Evolutionary conservation across 2,888 invertebrate species (phyloP).

Genomic region (Eupithecia pulchellata): DNA sequence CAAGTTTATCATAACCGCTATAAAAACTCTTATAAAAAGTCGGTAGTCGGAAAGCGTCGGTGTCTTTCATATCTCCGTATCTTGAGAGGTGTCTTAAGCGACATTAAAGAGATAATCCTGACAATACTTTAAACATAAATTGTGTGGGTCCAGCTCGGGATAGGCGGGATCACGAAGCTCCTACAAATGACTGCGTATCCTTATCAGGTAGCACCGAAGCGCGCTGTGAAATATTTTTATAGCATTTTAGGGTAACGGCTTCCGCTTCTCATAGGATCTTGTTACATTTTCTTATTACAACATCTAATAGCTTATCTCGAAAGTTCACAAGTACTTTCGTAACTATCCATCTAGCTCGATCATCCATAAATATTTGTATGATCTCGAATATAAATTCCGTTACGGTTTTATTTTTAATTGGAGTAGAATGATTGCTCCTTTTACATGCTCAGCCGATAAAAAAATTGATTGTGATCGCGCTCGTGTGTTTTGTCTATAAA

Average conservation of each 20-base stretch:
- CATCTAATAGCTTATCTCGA: constrained; percentile 55
- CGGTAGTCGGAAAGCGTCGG: constrained; percentile 51
- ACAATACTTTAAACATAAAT: constrained; percentile 71
- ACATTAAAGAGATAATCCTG: constrained; percentile 66
- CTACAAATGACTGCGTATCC: constrained; percentile 80
- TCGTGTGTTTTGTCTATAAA: constrained; percentile 73
- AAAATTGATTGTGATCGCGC: constrained; percentile 70
- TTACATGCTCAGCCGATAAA: constrained; percentile 58
- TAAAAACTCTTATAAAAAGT: constrained; percentile 49
- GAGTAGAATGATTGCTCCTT: constrained; percentile 57
- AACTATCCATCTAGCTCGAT: constrained; percentile 51
- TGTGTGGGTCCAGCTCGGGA: constrained; percentile 60
- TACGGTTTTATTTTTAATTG: constrained; percentile 69
- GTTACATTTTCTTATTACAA: constrained; percentile 72
- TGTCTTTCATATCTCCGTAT: constrained; percentile 58
- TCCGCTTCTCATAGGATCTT: constrained; percentile 72
- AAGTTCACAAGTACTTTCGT: constrained; percentile 59
- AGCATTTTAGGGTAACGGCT: constrained; percentile 72
- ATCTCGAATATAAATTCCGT: constrained; percentile 63
- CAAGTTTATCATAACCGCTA: constrained; percentile 50
- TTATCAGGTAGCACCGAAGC: constrained; percentile 80
- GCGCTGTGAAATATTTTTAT: constrained; percentile 81
- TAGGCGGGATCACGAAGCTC: constrained; percentile 66
- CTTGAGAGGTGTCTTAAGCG: constrained; percentile 67
- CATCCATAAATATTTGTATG: constrained; percentile 64